Conservation (phyloP, 2,888 invertebrate genomes). For the Serrognathus titanus region DNA sequence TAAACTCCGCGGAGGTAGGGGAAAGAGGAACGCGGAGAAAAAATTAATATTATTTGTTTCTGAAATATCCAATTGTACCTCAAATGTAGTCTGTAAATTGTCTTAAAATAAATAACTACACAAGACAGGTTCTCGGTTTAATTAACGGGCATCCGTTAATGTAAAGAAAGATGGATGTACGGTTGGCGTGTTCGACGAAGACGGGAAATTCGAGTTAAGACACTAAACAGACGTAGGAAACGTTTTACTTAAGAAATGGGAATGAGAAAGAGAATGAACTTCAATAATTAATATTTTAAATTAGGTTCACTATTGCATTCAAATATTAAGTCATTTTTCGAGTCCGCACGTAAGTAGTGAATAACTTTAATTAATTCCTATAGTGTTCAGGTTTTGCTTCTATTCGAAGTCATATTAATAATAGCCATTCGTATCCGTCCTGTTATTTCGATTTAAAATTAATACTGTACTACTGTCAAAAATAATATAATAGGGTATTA, state of each 20-base stretch:
- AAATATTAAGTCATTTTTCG: too few relatives aligned
- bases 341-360: constrained; percentile 11
- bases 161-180: constrained; percentile 32
- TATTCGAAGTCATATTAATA: background rate
- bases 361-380: constrained; percentile 28
- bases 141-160: constrained; percentile 44
- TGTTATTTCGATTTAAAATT: too few relatives aligned
- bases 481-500: background rate
- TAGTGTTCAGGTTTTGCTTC: constrained; percentile 1
- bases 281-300: too few relatives aligned
- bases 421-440: background rate
- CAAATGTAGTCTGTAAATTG: constrained; percentile 15
- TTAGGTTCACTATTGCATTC: too few relatives aligned
- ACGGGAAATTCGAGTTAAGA: constrained; percentile 9
- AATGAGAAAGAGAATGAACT: too few relatives aligned
- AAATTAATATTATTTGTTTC: constrained; percentile 13
- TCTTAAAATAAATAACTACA: constrained; percentile 28
- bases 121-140: constrained; percentile 27
- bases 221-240: constrained; percentile 19
- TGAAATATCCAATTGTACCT: constrained; percentile 8
- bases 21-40: constrained; percentile 1
- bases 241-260: background rate
- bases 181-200: constrained; percentile 12
- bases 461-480: constrained; percentile 5
- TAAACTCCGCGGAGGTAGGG: background rate